Evolutionary conservation across 2,797 vertebrate species (phyloP), one percentile per base, ranked within the genome.

Genomic region (Smutsia temminckii): DNA sequence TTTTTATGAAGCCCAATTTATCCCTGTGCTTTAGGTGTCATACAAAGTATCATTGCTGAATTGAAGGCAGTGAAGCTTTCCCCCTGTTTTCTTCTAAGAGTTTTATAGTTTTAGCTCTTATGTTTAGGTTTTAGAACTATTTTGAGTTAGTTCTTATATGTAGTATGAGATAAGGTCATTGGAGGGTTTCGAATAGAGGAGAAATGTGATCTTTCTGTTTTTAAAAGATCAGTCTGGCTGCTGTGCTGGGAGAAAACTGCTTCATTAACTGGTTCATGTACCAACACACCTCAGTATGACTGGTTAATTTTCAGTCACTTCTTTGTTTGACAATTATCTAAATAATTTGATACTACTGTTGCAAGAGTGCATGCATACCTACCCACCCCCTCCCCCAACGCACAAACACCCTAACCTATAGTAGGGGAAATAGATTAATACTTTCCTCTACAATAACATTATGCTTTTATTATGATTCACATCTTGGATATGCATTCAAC

Each of bases 171-270:
- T 53, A 61, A 68, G 34, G 25, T 93, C 55, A 37, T 61, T 42
- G 18, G 66, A 87, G 25, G 6, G 10, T 91, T 85, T 89, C 9
- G 8, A 88, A 68, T 23, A 83, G 29, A 93, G n/a, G 9, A 83
- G 61, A 94, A 94, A 59, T 20, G 71, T 40, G n/a, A 88, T 55
- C 53, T 84, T 89, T 94, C 20, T 79, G 89, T 91, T 81, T 94
- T 93, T 85, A n/a, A 85, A 93, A 89, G 87, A 40, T 69, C 37
- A 21, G 13, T 87, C 83, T 85, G 12, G 17, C 9, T 0, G 32
- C 32, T 49, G 11, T 89, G 23, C n/a, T 81, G 71, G 46, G 37
- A 87, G 8, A 25, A 92, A 86, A 66, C 18, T 34, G 16, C 25
- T 55, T 34, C 40, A 32, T 78, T 69, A 25, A 63, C 14, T 83